These are phyloP conservation scores for Stegostoma tigrinum DNA, from an alignment of 2,113 vertebrate species.

Conservation along the genomic window DNA sequence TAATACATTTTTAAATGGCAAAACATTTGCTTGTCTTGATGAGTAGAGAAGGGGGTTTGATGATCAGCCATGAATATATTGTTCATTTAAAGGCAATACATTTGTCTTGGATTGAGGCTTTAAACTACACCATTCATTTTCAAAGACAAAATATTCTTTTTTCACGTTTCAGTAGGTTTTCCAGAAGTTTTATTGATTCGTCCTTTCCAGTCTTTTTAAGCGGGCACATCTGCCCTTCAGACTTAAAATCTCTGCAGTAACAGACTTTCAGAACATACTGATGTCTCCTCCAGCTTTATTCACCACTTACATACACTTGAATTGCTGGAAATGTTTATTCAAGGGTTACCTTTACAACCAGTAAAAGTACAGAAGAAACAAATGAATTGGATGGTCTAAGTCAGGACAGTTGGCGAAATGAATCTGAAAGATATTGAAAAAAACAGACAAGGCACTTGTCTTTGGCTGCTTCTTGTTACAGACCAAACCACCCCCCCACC, in stretches of 20 bases:
- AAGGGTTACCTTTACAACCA: not conserved
- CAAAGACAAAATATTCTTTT: not conserved
- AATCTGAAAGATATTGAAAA: conserved; percentile 17
- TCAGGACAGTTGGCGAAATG: conserved; percentile 11
- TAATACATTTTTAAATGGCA: not conserved
- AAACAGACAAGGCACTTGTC: not conserved
- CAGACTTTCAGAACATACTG: conserved; percentile 16
- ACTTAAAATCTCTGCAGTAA: not conserved
- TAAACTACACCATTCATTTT: not conserved
- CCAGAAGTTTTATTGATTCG: not conserved
- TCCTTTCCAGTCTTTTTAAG: not conserved
- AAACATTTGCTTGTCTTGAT: not conserved
- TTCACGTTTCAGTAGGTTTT: not conserved
- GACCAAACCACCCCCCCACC: too few species aligned
- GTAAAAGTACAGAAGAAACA: not conserved
- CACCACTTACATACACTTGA: conserved; percentile 18
- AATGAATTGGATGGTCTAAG: not conserved
- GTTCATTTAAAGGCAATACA: not conserved
- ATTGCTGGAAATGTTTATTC: not conserved
- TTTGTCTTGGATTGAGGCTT: not conserved
- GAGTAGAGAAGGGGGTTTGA: too few species aligned
- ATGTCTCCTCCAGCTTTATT: conserved; percentile 21
- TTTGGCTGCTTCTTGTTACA: not conserved
- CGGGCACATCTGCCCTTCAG: not conserved
- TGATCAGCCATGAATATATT: not conserved